Evolutionary conservation across 2,888 invertebrate genomes (phyloP).

Genomic region (Pimpla rufipes): DNA sequence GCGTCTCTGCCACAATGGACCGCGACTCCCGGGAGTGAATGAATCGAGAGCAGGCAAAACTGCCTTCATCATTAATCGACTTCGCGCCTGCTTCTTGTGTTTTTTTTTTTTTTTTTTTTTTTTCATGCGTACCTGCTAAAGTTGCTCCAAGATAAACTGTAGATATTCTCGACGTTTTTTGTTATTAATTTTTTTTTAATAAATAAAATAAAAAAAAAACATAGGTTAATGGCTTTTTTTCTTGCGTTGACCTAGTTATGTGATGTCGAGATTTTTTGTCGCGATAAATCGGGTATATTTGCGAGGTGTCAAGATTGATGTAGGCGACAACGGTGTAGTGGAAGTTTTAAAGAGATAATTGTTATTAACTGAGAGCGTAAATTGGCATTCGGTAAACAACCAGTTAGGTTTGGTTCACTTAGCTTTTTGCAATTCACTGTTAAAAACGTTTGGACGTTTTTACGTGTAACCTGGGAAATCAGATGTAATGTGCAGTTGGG

Average conservation of each 20-base stretch:
- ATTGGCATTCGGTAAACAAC: too few species aligned
- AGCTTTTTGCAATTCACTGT: too few species aligned
- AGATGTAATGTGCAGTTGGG: too few species aligned
- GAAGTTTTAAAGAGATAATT: too few species aligned
- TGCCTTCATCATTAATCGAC: constrained; percentile 25
- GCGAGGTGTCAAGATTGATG: neutral
- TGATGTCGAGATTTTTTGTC: neutral
- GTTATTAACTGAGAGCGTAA: too few species aligned
- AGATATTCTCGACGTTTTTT: neutral
- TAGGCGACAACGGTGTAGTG: neutral
- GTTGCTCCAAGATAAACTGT: neutral
- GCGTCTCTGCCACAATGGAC: constrained; percentile 42
- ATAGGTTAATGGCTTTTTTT: neutral
- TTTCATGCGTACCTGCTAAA: neutral
- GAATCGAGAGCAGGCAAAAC: constrained; percentile 21
- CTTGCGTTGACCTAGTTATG: neutral
- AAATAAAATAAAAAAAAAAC: neutral
- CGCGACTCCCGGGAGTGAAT: constrained; percentile 26
- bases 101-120: neutral
- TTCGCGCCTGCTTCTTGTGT: neutral
- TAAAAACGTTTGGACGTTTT: too few species aligned
- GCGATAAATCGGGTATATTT: neutral
- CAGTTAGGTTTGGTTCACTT: too few species aligned
- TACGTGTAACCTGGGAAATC: too few species aligned
- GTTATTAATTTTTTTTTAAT: neutral